Evolutionary conservation across 2,888 invertebrate genomes (phyloP), one percentile per base, ranked within the genome.

Genomic region (Sisyra nigra): DNA sequence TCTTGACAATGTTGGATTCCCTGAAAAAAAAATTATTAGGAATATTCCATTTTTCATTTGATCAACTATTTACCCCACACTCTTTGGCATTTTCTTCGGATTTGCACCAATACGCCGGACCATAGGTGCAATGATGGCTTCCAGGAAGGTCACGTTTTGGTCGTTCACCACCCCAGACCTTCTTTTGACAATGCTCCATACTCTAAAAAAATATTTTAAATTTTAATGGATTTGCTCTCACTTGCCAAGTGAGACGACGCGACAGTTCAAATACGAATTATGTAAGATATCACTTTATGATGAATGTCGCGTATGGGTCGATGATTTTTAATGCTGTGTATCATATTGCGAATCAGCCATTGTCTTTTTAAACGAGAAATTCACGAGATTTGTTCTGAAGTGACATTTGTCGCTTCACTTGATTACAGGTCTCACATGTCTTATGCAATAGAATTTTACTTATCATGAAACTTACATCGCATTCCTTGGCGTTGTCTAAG

Each of bases 51-150:
- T 30, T 9, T 9, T 30, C 31, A 8, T 30, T 30, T 30, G 31
- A 9, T 8, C 31, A 8, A 30, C 31, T 8, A 10, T 63, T 60
- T 63, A 73, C 73, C 55, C 67, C 56, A 60, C 68, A 66, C 54
- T 68, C 57, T 34, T 57, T 54, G 15, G 71, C 68, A 48, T 61
- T 60, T 37, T 55, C 55, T 39, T 57, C 53, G 50, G 67, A 71
- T 44, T 62, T 64, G 59, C 86, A 86, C 84, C 85, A 85, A 54
- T 78, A 84, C 2, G 71, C 62, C 1, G 83, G 83, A 5, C 85
- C 85, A 71, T 76, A 78, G 6, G 78, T 76, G 58, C 85, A 86
- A 51, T 69, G 68, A 15, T 68, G 62, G 38, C 61, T 59, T 15
- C 76, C 76, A 32, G 76, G 43, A 14, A 5, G 5, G 7, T 14